Conservation (phyloP, 2,797 vertebrate genomes). For the Enteromius unitaeniatus region DNA sequence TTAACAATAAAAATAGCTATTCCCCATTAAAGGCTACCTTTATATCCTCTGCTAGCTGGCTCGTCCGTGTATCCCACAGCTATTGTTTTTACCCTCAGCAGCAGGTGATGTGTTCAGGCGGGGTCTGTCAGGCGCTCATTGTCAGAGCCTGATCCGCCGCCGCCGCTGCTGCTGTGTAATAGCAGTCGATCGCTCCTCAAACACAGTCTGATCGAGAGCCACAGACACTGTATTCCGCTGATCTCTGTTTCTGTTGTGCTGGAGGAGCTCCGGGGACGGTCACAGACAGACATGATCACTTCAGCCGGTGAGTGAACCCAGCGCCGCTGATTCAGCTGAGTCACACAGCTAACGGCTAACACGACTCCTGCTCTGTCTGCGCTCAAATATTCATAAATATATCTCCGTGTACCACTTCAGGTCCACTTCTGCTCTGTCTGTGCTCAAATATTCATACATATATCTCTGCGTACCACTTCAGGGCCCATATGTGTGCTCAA, state of each 20-base stretch:
- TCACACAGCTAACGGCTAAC: slow-evolving; percentile 74
- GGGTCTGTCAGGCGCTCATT: not conserved
- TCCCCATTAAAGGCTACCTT: not conserved
- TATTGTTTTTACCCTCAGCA: not conserved
- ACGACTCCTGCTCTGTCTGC: not conserved
- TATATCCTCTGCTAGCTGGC: rapidly evolving
- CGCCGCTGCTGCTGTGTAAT: not conserved
- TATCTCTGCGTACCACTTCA: not conserved
- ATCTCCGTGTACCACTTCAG: too few species aligned
- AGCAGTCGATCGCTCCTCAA: not conserved
- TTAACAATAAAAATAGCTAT: not conserved
- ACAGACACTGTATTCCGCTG: not conserved
- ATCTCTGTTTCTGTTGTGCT: not conserved
- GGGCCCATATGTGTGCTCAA: not conserved
- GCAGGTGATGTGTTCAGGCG: not conserved
- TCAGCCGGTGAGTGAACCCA: slow-evolving; percentile 79
- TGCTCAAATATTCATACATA: too few species aligned
- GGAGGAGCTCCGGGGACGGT: slow-evolving; percentile 54
- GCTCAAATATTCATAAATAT: not conserved
- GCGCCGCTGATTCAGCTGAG: slow-evolving; percentile 83
- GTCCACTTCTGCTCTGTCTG: too few species aligned
- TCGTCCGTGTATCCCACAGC: rapidly evolving
- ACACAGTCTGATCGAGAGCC: not conserved
- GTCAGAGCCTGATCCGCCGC: not conserved
- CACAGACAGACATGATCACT: slow-evolving; percentile 77